Evolutionary conservation across 2,797 vertebrate genomes (phyloP).

Genomic region (Tamandua tetradactyla): DNA sequence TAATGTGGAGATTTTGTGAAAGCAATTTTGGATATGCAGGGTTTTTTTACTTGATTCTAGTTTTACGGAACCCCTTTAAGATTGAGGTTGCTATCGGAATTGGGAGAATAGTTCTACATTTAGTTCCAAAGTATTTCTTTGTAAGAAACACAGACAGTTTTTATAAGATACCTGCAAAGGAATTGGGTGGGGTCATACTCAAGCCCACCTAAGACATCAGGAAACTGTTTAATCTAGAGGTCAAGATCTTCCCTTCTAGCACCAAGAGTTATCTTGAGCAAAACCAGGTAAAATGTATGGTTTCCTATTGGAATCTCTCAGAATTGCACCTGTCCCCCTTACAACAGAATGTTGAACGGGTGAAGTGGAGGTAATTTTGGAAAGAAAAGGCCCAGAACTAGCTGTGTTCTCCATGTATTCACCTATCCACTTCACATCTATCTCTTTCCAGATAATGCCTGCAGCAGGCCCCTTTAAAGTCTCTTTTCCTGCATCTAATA

Average conservation of each 20-base stretch:
- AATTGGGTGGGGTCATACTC: background rate
- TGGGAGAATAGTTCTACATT: background rate
- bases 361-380: background rate
- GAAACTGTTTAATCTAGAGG: background rate
- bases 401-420: background rate
- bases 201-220: background rate
- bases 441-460: background rate
- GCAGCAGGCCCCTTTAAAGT: background rate
- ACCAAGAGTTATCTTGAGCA: background rate
- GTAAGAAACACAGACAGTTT: background rate
- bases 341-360: background rate
- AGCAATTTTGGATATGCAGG: background rate
- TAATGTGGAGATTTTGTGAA: background rate
- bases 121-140: slow-evolving; percentile 11
- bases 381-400: background rate
- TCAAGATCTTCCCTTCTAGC: background rate
- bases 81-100: background rate
- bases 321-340: background rate
- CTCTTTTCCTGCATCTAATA: background rate
- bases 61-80: background rate
- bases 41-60: background rate
- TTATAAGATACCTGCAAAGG: background rate
- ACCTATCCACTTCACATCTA: background rate
- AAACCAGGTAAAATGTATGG: background rate
- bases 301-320: background rate